Conservation (phyloP, 2,797 vertebrate genomes). For the Acridotheres tristis region DNA sequence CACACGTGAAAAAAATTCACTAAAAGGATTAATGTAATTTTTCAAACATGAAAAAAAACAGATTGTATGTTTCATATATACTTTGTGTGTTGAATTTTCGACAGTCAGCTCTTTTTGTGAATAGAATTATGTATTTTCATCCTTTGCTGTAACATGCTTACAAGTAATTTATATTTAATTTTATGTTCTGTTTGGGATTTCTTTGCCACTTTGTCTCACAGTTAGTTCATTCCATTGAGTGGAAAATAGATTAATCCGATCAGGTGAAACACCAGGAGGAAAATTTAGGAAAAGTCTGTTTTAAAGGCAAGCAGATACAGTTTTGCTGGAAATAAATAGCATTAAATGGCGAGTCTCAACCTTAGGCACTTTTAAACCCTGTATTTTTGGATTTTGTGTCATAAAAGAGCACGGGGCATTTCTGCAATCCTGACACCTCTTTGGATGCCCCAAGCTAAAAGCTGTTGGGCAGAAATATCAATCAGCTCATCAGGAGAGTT, state of each 20-base stretch:
- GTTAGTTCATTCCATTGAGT: slow-evolving; percentile 36
- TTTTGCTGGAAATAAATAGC: slow-evolving; percentile 4
- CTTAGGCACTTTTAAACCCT: neutral
- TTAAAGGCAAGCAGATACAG: neutral
- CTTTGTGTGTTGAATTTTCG: slow-evolving; percentile 50
- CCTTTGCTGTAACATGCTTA: slow-evolving; percentile 35
- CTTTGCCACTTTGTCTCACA: slow-evolving; percentile 34
- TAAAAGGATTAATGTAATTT: slow-evolving; percentile 73
- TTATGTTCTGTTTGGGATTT: slow-evolving; percentile 61
- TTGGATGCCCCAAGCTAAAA: neutral
- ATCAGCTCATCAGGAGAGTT: neutral
- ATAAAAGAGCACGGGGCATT: neutral
- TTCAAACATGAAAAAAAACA: slow-evolving; percentile 63
- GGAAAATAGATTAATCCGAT: slow-evolving; percentile 60
- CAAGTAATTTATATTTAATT: slow-evolving; percentile 66
- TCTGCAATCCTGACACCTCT: neutral
- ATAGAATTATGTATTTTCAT: slow-evolving; percentile 64
- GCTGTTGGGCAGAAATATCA: neutral
- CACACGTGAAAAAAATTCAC: slow-evolving; percentile 66
- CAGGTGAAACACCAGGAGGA: slow-evolving; percentile 50
- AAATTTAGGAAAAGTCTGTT: slow-evolving; percentile 19
- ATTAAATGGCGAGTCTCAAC: neutral
- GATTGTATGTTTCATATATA: slow-evolving; percentile 53
- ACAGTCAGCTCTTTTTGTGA: slow-evolving; percentile 27
- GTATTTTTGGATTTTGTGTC: neutral